Evolutionary conservation across 1,140 invertebrate genomes (phyloP), one percentile per base, ranked within the genome.

Genomic region (Luehdorfia chinensis): DNA sequence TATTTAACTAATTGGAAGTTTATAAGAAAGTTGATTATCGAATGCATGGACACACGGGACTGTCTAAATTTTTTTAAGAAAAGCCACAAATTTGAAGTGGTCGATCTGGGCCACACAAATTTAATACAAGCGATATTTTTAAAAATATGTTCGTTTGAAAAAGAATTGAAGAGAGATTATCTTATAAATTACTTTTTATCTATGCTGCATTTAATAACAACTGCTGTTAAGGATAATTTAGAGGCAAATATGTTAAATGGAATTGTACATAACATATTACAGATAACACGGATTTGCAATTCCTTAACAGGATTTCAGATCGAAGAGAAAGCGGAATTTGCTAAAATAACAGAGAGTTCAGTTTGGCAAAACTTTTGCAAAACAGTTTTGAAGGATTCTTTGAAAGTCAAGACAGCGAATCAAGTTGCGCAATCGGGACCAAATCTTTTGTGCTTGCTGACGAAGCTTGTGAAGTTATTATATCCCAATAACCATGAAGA

Each of bases 281-380:
- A 51, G 53, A 72, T 68, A 46, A 87, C 39, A 34, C 27, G 59
- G 44, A 55, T 75, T 14, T 53, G 11, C 41, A 64, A 66, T 59
- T 11, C 49, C 28, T 52, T 68, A 14, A 21, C 59, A 14, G 77
- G 77, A 32, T 77, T 74, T 60, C 45, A 68, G 1, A 55, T 55
- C 4, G 50, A 73, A 1, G 33, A 81, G 27, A 72, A 81, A 33
- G 67, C 81, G 15, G 64, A 76, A 2, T 89, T 87, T 50, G 80
- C 85, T 23, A 75, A 84, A 51, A 48, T 91, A 1, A 87, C 60
- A 23, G 88, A 87, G 47, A 90, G 88, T 66, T 75, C 89, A 23
- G 88, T 88, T 3, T 93, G 93, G 90, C 84, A 90, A 9, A 90
- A 90, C 37, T 93, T 92, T 59, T 90, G 89, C 41, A 90, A 92